Conservation (phyloP, 2,797 vertebrate species). For the Channallabes apus region DNA sequence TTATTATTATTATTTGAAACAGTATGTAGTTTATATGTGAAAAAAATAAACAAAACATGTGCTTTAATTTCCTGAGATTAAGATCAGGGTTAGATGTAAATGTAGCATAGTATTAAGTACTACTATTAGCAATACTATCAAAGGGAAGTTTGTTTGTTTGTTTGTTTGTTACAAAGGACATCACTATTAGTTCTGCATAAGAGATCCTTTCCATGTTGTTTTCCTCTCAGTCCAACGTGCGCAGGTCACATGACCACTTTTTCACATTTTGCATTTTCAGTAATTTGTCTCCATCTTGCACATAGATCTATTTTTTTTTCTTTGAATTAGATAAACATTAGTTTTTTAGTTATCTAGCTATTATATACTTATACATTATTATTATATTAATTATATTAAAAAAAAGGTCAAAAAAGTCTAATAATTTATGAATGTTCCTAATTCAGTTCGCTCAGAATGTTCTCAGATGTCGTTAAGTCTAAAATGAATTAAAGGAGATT, state of each 20-base stretch:
- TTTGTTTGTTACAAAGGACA: no score
- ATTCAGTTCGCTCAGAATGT: no score
- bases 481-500: no score
- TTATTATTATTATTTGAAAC: no score
- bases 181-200: no score
- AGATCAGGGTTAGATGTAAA: neutral
- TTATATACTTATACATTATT: no score
- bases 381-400: no score
- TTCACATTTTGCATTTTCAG: neutral
- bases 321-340: no score
- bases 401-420: no score
- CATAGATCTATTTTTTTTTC: neutral
- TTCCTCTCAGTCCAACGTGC: neutral
- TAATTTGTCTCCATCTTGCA: neutral
- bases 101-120: neutral
- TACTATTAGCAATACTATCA: neutral
- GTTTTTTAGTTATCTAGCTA: no score
- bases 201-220: neutral
- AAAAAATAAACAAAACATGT: neutral
- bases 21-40: neutral
- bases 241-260: neutral
- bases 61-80: neutral
- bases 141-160: neutral
- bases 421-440: no score
- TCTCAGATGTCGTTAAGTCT: no score